These are phyloP conservation scores for Apeira syringaria DNA, from an alignment of 2,888 invertebrate genomes.

Conservation along the genomic window DNA sequence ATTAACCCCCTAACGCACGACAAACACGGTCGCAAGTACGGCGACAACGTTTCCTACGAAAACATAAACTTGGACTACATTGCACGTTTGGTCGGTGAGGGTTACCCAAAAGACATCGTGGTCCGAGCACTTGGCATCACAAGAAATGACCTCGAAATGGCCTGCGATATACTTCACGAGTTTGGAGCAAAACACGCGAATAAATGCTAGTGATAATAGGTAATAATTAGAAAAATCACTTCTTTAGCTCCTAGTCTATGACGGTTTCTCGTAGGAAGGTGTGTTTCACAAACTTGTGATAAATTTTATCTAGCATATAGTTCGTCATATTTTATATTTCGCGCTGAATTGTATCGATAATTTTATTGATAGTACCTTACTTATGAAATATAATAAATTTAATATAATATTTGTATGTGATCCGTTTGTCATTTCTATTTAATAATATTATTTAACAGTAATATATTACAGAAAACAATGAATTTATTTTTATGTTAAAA, in stretches of 20 bases:
- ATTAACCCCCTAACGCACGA: conserved; percentile 79
- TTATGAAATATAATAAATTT: too few relatives aligned
- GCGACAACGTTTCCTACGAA: conserved; percentile 88
- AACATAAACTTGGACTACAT: conserved; percentile 96
- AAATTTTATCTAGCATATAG: too few relatives aligned
- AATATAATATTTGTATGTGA: too few relatives aligned
- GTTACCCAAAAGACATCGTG: conserved; percentile 95
- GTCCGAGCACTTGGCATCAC: conserved; percentile 96
- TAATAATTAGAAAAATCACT: too few relatives aligned
- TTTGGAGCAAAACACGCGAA: conserved; percentile 86
- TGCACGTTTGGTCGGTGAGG: conserved; percentile 93
- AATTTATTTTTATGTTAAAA: too few relatives aligned
- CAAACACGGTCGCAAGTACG: conserved; percentile 73
- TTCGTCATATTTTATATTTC: too few relatives aligned
- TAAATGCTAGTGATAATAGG: conserved; percentile 53
- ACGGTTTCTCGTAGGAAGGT: background rate
- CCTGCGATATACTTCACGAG: conserved; percentile 96
- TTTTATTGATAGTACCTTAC: too few relatives aligned
- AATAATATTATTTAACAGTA: too few relatives aligned
- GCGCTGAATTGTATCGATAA: too few relatives aligned
- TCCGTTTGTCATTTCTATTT: too few relatives aligned
- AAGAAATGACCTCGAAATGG: conserved; percentile 97
- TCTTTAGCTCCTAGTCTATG: background rate
- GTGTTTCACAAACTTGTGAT: too few relatives aligned
- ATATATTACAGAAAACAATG: too few relatives aligned